Evolutionary conservation across 2,888 invertebrate species (phyloP), one percentile per base, ranked within the genome.

Genomic region (Ernsta delagoae): DNA sequence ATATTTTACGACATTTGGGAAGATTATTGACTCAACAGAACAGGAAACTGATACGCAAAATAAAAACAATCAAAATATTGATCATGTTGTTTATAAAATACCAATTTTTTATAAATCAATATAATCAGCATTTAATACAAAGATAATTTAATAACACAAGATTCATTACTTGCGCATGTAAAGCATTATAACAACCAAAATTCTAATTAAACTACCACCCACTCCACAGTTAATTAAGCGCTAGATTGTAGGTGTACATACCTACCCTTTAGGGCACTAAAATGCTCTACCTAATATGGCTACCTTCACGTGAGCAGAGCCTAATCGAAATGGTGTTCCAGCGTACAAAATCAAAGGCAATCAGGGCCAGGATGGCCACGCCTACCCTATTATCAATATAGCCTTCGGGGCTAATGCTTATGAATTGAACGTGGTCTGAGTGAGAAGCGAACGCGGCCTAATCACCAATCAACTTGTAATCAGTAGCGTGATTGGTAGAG

Each of bases 341-440:
- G 54, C 56, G 57, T 48, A 48, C 70, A 70, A 70, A 73, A 71
- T 73, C 72, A 70, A 9, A 70, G 71, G 69, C 78, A 77, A 75
- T 78, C 78, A 74, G 73, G 62, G 66, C 57, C 61, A 73, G 75
- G 74, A 77, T 75, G 68, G 76, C 71, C 74, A 74, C 77, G 74
- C 75, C 74, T 72, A 62, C 70, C 60, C 73, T 65, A 78, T 78
- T 77, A 79, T 76, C 67, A 68, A 68, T 68, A 68, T 57, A 68
- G 67, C 56, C 67, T 68, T 60, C 61, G 62, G 67, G 67, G 57
- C 56, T 68, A 68, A 68, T 68, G 62, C 45, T 61, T 68, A 61
- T 62, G 67, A 67, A 61, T 67, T 56, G 61, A 54, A 53, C 56
- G 56, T 31, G 60, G 43, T 12, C 34, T 43, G 60, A 61, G 67